These are phyloP conservation scores for Mythimna ferrago DNA, from an alignment of 2,888 invertebrate species.

Conservation along the genomic window DNA sequence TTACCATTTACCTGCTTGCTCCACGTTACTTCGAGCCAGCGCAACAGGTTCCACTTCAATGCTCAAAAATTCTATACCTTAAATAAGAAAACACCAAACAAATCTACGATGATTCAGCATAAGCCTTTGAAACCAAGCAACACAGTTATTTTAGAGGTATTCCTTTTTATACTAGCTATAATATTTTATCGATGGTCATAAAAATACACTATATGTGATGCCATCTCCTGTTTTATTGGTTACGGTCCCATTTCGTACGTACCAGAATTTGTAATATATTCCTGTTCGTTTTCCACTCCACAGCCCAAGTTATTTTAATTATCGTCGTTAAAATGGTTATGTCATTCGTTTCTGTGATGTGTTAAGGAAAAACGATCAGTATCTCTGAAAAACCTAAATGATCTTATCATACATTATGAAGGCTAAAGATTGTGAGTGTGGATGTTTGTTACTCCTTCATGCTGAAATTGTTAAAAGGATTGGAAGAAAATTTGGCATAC, in stretches of 20 bases:
- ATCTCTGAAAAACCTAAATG: not conserved
- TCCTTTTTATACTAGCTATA: conserved; percentile 39
- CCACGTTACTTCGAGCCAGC: too few relatives aligned
- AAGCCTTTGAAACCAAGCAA: not conserved
- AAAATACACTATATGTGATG: conserved; percentile 46
- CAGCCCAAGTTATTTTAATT: conserved; percentile 12
- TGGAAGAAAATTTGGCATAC: too few relatives aligned
- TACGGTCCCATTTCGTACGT: conserved; percentile 29
- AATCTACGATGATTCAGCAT: not conserved
- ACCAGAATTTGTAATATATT: conserved; percentile 38
- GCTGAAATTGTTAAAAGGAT: too few relatives aligned
- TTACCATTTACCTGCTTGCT: too few relatives aligned
- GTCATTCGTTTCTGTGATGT: not conserved
- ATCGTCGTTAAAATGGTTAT: conserved; percentile 1
- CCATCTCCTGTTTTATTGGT: conserved; percentile 46
- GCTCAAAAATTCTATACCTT: not conserved
- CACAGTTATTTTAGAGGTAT: conserved; percentile 21
- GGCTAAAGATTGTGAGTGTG: too few relatives aligned
- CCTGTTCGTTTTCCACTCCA: conserved; percentile 38
- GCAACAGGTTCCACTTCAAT: not conserved
- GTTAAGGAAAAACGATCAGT: not conserved
- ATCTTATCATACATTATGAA: too few relatives aligned
- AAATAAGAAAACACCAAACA: not conserved
- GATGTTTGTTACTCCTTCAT: too few relatives aligned
- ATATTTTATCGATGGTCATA: conserved; percentile 56